A percentile compares a stretch with the other conserved stretches of the same genome.
Conservation (phyloP, 2,888 invertebrate genomes). For the Nudaria mundana region DNA sequence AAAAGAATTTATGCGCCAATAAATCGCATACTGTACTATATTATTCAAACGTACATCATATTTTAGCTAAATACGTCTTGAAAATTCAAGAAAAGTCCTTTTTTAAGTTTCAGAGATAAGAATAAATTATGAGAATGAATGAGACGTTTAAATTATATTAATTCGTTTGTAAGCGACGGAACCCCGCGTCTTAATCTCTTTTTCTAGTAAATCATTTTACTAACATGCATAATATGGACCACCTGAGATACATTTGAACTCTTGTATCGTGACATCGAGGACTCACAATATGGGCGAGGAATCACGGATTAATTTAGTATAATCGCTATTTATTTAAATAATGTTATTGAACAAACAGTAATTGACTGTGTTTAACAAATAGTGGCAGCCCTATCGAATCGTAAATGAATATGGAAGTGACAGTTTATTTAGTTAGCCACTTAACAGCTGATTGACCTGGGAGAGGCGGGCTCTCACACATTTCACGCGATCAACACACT, state of each 20-base stretch:
- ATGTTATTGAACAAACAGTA: too few relatives aligned
- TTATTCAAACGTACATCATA: slow-evolving; percentile 30
- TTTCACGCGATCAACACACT: slow-evolving; percentile 18
- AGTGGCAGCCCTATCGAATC: slow-evolving; percentile 25
- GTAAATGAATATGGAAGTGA: slow-evolving; percentile 46
- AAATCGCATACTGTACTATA: slow-evolving; percentile 28
- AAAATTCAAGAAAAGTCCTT: slow-evolving; percentile 30
- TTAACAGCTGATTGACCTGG: slow-evolving; percentile 49
- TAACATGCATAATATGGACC: too few relatives aligned
- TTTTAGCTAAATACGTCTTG: slow-evolving; percentile 23
- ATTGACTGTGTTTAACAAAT: too few relatives aligned
- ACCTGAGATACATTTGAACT: too few relatives aligned
- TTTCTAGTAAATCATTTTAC: too few relatives aligned
- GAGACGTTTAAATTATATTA: slow-evolving; percentile 59
- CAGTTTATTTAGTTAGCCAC: slow-evolving; percentile 57
- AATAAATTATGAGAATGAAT: slow-evolving; percentile 63
- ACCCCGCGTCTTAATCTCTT: too few relatives aligned
- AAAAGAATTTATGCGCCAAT: slow-evolving; percentile 28
- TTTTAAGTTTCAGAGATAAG: slow-evolving; percentile 51
- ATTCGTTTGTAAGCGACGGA: slow-evolving; percentile 45
- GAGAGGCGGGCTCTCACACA: slow-evolving; percentile 31
- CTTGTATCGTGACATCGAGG: too few relatives aligned
- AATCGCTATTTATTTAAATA: too few relatives aligned
- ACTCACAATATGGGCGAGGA: too few relatives aligned
- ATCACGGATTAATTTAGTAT: too few relatives aligned